Evolutionary conservation across 2,888 invertebrate genomes (phyloP).

Genomic region (Cephus pygmeus): DNA sequence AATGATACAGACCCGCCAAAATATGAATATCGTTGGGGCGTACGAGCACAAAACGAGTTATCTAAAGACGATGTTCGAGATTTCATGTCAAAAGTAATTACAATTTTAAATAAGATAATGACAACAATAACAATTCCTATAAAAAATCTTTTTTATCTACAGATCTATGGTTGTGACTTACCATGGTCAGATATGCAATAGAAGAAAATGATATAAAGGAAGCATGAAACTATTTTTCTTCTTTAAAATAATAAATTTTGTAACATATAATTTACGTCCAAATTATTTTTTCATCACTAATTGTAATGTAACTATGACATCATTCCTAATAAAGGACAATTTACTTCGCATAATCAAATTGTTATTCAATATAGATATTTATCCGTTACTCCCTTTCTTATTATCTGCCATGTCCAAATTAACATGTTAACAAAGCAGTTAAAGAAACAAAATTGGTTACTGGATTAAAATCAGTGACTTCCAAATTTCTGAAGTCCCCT

Average conservation of each 20-base stretch:
- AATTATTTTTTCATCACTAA: not conserved
- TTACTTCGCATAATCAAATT: not conserved
- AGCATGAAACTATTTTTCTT: not conserved
- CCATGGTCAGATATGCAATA: not conserved
- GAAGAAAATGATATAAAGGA: not conserved
- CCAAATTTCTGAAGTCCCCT: constrained; percentile 31
- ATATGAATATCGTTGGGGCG: constrained; percentile 69
- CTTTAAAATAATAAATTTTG: not conserved
- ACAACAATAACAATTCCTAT: not conserved
- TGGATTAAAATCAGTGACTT: constrained; percentile 9
- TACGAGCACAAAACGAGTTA: constrained; percentile 68
- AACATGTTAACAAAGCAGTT: no score
- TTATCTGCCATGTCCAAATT: no score
- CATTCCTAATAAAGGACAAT: not conserved
- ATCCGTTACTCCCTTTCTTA: not conserved
- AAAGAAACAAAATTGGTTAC: constrained; percentile 2
- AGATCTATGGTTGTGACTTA: not conserved
- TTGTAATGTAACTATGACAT: not conserved
- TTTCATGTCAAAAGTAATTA: constrained; percentile 68
- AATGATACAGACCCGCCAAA: constrained; percentile 64
- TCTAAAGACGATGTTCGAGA: constrained; percentile 67
- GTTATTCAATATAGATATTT: no score
- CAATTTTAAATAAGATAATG: not conserved
- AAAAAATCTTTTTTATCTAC: not conserved
- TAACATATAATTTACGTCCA: not conserved